Percentiles rank a stretch among this genome's conserved stretches.
phyloP scores from a whole-genome alignment of 2,888 invertebrate species.

The Mayetiola destructor region DNA sequence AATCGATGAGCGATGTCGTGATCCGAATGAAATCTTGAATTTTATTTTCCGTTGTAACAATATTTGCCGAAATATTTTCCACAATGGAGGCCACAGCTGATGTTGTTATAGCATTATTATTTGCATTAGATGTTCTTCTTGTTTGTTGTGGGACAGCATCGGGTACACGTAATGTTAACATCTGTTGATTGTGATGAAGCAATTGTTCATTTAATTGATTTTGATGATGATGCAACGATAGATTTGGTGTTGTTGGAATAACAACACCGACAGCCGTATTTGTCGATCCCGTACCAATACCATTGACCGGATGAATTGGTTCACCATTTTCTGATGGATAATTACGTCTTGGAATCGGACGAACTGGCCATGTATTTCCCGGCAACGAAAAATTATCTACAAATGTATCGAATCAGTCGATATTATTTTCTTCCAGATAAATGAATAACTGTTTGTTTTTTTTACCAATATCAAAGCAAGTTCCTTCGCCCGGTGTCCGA shows the following conservation, averaged over 20 bases:
- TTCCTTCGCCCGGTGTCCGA: slow-evolving; percentile 11
- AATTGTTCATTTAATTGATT: slow-evolving; percentile 15
- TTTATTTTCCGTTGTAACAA: slow-evolving; percentile 53
- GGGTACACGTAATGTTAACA: slow-evolving; percentile 5
- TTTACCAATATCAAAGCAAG: slow-evolving; percentile 24
- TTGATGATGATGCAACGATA: slow-evolving; percentile 13
- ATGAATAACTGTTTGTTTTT: slow-evolving; percentile 3
- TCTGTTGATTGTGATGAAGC: slow-evolving; percentile 8
- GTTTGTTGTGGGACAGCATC: slow-evolving; percentile 12
- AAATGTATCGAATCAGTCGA: not conserved
- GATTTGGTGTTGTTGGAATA: slow-evolving; percentile 28
- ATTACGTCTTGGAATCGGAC: slow-evolving; percentile 29
- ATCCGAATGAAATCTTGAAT: slow-evolving; percentile 58
- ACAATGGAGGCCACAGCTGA: not conserved
- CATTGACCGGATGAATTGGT: not conserved
- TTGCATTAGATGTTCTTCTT: not conserved
- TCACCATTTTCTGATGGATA: slow-evolving; percentile 17
- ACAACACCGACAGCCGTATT: slow-evolving; percentile 23
- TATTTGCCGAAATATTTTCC: slow-evolving; percentile 27
- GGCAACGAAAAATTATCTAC: slow-evolving; percentile 23
- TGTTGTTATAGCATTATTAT: not conserved
- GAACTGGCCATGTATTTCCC: slow-evolving; percentile 33
- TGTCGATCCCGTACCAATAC: not conserved
- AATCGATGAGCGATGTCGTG: slow-evolving; percentile 53
- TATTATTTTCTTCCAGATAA: not conserved